A percentile compares a stretch with the other conserved stretches of the same genome.
Evolutionary conservation across 2,113 vertebrate species (phyloP).

Genomic region (Mixornis gularis): DNA sequence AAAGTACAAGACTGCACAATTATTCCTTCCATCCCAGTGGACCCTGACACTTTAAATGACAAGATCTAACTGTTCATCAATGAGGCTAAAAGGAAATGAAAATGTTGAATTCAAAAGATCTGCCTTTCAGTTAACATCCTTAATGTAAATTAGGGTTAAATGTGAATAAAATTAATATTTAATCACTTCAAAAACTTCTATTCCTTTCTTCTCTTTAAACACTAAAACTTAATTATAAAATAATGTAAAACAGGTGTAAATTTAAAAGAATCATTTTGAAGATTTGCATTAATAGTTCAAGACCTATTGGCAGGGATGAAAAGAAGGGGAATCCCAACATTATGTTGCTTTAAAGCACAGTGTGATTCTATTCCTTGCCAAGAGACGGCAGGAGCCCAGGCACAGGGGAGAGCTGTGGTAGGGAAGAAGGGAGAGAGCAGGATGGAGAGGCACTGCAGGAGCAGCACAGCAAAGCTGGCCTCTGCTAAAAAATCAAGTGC

Average conservation of each 20-base stretch:
- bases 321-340: conserved; percentile 35
- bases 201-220: conserved; percentile 50
- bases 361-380: background rate
- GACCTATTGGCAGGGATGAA: conserved; percentile 22
- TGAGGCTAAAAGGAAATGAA: conserved; percentile 52
- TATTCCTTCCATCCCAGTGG: conserved; percentile 47
- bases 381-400: background rate
- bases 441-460: background rate
- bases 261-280: conserved; percentile 53
- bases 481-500: accelerated
- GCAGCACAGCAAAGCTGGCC: background rate
- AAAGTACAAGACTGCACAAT: conserved; percentile 34
- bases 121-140: conserved; percentile 46
- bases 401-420: background rate
- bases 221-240: conserved; percentile 55
- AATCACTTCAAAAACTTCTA: conserved; percentile 44
- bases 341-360: background rate
- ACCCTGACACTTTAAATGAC: conserved; percentile 26
- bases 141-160: conserved; percentile 68
- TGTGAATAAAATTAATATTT: conserved; percentile 64
- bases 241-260: conserved; percentile 64
- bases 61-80: conserved; percentile 62
- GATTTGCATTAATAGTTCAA: conserved; percentile 41
- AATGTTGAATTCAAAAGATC: conserved; percentile 45
- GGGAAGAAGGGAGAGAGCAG: background rate